These are phyloP conservation scores for Drosophila yakuba DNA, from an alignment of 1,140 invertebrate species.

Conservation along the genomic window DNA sequence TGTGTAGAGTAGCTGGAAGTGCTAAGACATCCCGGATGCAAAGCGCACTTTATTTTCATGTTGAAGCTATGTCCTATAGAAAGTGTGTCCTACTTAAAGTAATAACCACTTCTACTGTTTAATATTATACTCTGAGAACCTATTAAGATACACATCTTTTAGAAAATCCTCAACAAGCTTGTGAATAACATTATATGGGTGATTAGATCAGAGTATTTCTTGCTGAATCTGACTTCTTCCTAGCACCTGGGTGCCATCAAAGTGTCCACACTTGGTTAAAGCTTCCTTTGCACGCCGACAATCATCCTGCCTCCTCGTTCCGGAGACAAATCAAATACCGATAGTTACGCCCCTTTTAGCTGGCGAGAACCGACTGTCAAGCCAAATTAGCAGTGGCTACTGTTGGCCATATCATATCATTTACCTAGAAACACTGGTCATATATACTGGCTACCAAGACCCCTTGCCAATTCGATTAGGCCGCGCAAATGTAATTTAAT, in stretches of 20 bases:
- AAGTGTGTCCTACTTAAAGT: too few species aligned
- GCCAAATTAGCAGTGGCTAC: constrained; percentile 56
- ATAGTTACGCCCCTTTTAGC: constrained; percentile 26
- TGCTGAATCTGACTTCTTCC: not conserved
- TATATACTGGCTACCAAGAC: constrained; percentile 1
- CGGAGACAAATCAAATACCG: constrained; percentile 42
- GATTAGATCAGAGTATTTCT: not conserved
- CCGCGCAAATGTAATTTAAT: constrained; percentile 77
- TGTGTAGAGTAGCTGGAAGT: not conserved
- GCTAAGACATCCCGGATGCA: constrained; percentile 24
- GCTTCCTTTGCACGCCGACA: constrained; percentile 29
- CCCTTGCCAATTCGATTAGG: constrained; percentile 66
- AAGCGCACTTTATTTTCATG: not conserved
- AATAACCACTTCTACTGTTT: too few species aligned
- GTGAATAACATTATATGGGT: not conserved
- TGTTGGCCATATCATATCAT: constrained; percentile 20
- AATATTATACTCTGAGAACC: too few species aligned
- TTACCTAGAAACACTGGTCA: not conserved
- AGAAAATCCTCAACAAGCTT: not conserved
- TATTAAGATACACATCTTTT: too few species aligned
- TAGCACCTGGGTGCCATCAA: constrained; percentile 2
- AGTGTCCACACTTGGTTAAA: constrained; percentile 25
- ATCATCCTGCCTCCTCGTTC: constrained; percentile 41
- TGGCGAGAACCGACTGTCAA: constrained; percentile 6
- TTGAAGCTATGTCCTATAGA: too few species aligned